Conservation (phyloP, 2,888 invertebrate species). For the Octonoba sinensis region DNA sequence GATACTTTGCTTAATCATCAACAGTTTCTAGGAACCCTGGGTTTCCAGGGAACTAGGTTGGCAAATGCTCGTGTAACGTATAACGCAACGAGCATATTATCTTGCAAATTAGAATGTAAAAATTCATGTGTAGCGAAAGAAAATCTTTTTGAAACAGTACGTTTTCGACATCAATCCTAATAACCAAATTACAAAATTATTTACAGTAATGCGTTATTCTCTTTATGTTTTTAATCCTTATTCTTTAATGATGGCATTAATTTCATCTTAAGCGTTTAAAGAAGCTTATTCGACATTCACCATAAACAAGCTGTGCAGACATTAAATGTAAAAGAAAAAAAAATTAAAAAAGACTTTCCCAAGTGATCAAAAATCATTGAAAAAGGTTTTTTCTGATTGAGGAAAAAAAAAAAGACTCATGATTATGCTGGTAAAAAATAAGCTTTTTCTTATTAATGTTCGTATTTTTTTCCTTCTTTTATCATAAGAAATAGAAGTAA, state of each 20-base stretch:
- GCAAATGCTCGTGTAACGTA: too few species aligned
- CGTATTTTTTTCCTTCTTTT: constrained; percentile 1
- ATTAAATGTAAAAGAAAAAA: constrained; percentile 8
- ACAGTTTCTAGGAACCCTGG: too few species aligned
- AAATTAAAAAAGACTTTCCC: neutral
- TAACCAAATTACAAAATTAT: too few species aligned
- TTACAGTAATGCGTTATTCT: too few species aligned
- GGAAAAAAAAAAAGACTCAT: constrained; percentile 38
- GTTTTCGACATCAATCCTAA: too few species aligned
- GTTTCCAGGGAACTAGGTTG: too few species aligned
- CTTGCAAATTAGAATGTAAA: too few species aligned
- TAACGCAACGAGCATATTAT: too few species aligned
- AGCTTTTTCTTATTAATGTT: constrained; percentile 12
- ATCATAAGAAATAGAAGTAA: constrained; percentile 24
- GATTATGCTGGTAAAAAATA: constrained; percentile 9
- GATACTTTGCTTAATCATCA: too few species aligned
- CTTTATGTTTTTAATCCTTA: constrained; percentile 18
- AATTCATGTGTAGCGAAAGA: too few species aligned
- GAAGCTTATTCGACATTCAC: constrained; percentile 23
- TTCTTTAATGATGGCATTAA: constrained; percentile 42
- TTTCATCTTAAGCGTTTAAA: constrained; percentile 43
- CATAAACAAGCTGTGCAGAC: constrained; percentile 10
- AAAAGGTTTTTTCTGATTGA: neutral
- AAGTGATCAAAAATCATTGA: neutral
- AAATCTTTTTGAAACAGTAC: too few species aligned